Percentiles rank a stretch among this genome's conserved stretches.
These are phyloP conservation scores for Tetragnatha versicolor DNA, from an alignment of 1,140 invertebrate genomes.

Conservation along the genomic window DNA sequence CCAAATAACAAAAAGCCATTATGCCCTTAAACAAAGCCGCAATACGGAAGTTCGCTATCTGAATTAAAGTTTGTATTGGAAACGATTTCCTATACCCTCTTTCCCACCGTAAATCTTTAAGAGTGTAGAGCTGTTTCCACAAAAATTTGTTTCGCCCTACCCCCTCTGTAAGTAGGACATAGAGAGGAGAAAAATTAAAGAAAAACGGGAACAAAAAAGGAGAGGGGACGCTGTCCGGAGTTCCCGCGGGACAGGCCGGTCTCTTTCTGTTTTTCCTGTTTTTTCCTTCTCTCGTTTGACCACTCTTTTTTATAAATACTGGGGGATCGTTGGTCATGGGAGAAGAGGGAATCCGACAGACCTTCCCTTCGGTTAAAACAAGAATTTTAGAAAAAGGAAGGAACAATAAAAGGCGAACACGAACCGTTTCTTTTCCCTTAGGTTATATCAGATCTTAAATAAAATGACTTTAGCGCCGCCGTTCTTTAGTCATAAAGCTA, in stretches of 20 bases:
- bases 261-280: conserved; percentile 10
- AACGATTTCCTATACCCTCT: conserved; percentile 53
- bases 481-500: conserved; percentile 32
- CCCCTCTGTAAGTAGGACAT: conserved; percentile 33
- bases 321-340: conserved; percentile 18
- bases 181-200: conserved; percentile 18
- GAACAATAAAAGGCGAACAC: conserved; percentile 24
- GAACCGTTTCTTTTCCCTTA: conserved; percentile 30
- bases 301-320: neutral
- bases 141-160: conserved; percentile 17
- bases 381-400: conserved; percentile 25
- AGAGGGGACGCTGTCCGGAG: conserved; percentile 32
- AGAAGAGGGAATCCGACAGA: conserved; percentile 3
- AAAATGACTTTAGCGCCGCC: conserved; percentile 42
- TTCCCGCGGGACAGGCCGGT: conserved; percentile 22
- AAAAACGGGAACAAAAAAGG: conserved; percentile 21
- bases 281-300: conserved; percentile 7
- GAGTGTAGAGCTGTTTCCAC: conserved; percentile 7
- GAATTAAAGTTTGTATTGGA: conserved; percentile 33
- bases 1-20: too few relatives aligned
- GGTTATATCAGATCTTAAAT: conserved; percentile 29
- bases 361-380: conserved; percentile 32
- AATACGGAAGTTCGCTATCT: neutral
- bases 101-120: conserved; percentile 33
- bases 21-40: conserved; percentile 8